Percentiles rank a stretch among this genome's conserved stretches.
Evolutionary conservation across 2,113 vertebrate species (phyloP).

Genomic region (Gila orcuttii): DNA sequence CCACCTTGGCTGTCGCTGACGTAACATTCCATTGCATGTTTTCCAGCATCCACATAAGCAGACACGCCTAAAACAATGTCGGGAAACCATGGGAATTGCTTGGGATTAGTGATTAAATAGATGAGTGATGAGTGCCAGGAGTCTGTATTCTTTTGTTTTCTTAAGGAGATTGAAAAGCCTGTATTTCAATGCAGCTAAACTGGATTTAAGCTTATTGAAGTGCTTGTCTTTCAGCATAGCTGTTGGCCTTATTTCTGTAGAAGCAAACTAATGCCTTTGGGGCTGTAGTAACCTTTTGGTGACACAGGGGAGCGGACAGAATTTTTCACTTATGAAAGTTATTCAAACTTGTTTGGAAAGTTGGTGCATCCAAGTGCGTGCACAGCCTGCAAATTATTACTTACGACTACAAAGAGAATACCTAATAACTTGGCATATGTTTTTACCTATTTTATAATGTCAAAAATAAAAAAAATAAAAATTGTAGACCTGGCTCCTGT

Average conservation of each 20-base stretch:
- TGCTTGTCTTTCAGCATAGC: neutral
- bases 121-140: neutral
- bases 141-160: slow-evolving; percentile 20
- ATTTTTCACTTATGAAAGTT: neutral
- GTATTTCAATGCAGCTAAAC: slow-evolving; percentile 5
- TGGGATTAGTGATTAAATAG: neutral
- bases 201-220: neutral
- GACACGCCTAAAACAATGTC: neutral
- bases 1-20: slow-evolving; percentile 11
- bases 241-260: neutral
- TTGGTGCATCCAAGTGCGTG: neutral
- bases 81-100: neutral
- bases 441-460: neutral
- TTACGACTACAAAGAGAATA: neutral
- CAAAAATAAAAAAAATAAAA: neutral
- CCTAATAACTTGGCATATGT: neutral
- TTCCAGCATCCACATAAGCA: slow-evolving; percentile 22
- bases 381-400: neutral
- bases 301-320: neutral
- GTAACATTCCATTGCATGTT: slow-evolving; percentile 36
- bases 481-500: neutral
- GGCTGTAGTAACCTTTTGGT: neutral
- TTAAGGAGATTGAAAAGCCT: slow-evolving; percentile 5
- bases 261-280: neutral
- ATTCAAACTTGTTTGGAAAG: neutral